These are phyloP conservation scores for Brachyhypopomus occidentalis DNA, from an alignment of 2,113 vertebrate genomes.

Conservation along the genomic window DNA sequence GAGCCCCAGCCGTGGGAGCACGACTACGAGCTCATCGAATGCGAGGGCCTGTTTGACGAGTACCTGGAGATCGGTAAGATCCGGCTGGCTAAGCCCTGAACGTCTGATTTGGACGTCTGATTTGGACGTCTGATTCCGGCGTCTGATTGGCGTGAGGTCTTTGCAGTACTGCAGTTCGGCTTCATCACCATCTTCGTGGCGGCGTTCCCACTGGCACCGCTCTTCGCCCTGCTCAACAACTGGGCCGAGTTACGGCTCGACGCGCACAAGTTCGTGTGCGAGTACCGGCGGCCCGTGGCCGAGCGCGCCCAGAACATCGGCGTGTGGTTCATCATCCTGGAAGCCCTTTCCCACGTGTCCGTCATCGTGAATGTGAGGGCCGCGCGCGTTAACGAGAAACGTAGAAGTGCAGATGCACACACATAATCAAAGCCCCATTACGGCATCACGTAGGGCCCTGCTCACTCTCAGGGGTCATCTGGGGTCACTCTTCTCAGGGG, in stretches of 20 bases:
- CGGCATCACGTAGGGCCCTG: too few relatives aligned
- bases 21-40: conserved; percentile 76
- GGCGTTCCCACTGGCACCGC: conserved; percentile 76
- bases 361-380: conserved; percentile 74
- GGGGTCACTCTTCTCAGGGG: too few relatives aligned
- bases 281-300: conserved; percentile 74
- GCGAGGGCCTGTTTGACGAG: conserved; percentile 79
- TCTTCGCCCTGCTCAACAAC: conserved; percentile 78
- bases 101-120: background rate
- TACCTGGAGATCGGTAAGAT: conserved; percentile 78
- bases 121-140: background rate
- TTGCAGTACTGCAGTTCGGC: conserved; percentile 76
- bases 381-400: background rate
- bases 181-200: conserved; percentile 82
- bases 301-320: conserved; percentile 75
- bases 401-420: too few relatives aligned
- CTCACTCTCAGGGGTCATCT: too few relatives aligned
- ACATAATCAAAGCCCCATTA: too few relatives aligned
- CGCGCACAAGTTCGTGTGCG: conserved; percentile 78
- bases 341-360: conserved; percentile 73
- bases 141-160: background rate
- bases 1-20: conserved; percentile 73
- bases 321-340: conserved; percentile 80
- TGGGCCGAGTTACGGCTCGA: conserved; percentile 78
- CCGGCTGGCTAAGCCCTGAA: background rate